Percentiles rank a stretch among this genome's conserved stretches.
Evolutionary conservation across 1,140 invertebrate species (phyloP).

Genomic region (Drosophila carrolli): DNA sequence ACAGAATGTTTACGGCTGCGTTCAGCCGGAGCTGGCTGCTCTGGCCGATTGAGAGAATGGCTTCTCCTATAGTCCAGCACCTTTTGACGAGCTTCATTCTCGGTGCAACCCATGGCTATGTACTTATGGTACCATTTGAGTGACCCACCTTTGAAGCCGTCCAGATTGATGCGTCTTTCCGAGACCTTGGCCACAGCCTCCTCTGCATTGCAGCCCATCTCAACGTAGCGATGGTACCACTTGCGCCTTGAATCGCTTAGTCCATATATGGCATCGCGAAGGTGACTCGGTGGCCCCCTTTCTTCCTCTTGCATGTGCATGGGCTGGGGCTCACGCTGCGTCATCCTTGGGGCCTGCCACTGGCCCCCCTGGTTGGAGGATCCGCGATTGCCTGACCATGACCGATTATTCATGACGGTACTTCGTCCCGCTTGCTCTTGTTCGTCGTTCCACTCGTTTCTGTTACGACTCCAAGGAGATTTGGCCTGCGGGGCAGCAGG

Average conservation of each 20-base stretch:
- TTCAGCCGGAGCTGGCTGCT: background rate
- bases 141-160: background rate
- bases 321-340: no score
- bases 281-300: background rate
- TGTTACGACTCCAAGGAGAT: background rate
- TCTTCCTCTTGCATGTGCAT: background rate
- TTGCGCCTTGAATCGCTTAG: background rate
- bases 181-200: background rate
- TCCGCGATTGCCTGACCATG: background rate
- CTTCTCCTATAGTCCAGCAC: background rate
- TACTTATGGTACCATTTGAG: conserved; percentile 12
- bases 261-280: background rate
- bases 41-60: no score
- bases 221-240: conserved; percentile 1
- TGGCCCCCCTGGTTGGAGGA: background rate
- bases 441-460: background rate
- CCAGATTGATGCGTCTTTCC: background rate
- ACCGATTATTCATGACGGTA: background rate
- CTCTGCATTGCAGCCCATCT: background rate
- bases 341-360: background rate
- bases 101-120: background rate
- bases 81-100: background rate
- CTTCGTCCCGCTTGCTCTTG: background rate
- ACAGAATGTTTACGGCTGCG: background rate
- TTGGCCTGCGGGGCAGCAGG: conserved; percentile 5